phyloP scores from a whole-genome alignment of 2,888 invertebrate genomes.

The Laspeyria flexula region DNA sequence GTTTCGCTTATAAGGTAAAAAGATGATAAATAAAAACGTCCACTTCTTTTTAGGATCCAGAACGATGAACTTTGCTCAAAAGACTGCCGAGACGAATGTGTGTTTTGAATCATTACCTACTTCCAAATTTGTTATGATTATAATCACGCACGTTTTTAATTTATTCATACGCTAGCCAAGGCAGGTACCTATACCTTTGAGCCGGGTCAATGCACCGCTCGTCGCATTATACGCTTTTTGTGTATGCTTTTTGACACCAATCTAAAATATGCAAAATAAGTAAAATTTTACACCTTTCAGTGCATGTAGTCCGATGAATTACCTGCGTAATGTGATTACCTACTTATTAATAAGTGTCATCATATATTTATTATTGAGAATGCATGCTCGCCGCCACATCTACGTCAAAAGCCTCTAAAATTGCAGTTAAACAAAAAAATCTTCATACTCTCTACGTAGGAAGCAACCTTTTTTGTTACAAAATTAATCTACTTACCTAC shows the following conservation, averaged over 20 bases:
- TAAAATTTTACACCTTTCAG: constrained; percentile 20
- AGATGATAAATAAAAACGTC: constrained; percentile 2
- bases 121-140: constrained; percentile 48
- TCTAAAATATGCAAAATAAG: constrained; percentile 33
- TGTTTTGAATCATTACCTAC: constrained; percentile 48
- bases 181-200: constrained; percentile 39
- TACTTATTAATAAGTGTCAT: neutral
- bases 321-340: neutral
- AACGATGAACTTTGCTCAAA: constrained; percentile 40
- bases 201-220: constrained; percentile 54
- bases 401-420: too few species aligned
- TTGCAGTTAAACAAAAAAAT: too few species aligned
- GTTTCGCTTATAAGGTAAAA: neutral
- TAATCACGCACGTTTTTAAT: constrained; percentile 42
- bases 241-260: constrained; percentile 46
- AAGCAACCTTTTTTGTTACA: too few species aligned
- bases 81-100: constrained; percentile 29
- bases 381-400: neutral
- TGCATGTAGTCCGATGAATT: constrained; percentile 21
- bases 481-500: too few species aligned
- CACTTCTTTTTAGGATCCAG: constrained; percentile 5
- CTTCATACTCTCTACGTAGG: too few species aligned
- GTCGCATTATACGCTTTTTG: constrained; percentile 33
- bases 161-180: constrained; percentile 40
- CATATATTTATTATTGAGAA: neutral